Evolutionary conservation across 2,797 vertebrate genomes (phyloP), one percentile per base, ranked within the genome.

Genomic region (Melanogrammus aeglefinus): DNA sequence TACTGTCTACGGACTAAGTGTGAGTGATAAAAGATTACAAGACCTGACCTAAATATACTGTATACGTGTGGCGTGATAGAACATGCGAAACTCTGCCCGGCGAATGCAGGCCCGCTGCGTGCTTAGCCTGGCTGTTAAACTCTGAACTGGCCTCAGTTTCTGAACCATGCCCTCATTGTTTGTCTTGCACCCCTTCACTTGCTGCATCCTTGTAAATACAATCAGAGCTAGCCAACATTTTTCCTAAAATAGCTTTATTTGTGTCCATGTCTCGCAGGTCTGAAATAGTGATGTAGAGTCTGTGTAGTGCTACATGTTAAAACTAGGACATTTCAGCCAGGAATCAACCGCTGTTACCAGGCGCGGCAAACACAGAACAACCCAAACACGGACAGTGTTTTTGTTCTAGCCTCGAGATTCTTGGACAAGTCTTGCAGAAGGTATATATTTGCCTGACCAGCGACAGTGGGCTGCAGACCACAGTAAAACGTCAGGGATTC

Each of bases 401-500:
- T 84, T 78, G 80, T 83, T 41, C 83, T 85, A 75, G 66, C 66
- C 66, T 27, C 7, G 9, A 70, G n/a, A 13, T 71, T 71, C 69
- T 14, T 31, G 69, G 27, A 31, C 69, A 31, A 3, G 69, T 13
- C 69, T 29, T 6, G 10, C 4, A 88, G 80, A 8, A 63, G 57
- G 57, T 63, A 81, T 87, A 89, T 87, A 86, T 85, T 86, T 69
- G 76, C 85, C 86, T 90, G 85, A 92, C 88, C 88, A 83, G 85
- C 87, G 84, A 89, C 38, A 76, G 80, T 85, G 84, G 57, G 92
- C 94, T 87, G 4, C 92, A 92, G 21, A 80, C 84, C 77, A 84
- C 77, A 90, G 91, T 92, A 87, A 93, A 91, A 89, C 87, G 84
- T 88, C 82, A 70, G 86, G 89, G 86, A 92, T 86, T 86, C 12